A percentile compares a stretch with the other conserved stretches of the same genome.
These are phyloP conservation scores for Mugil cephalus DNA, from an alignment of 2,113 vertebrate species.

Conservation along the genomic window DNA sequence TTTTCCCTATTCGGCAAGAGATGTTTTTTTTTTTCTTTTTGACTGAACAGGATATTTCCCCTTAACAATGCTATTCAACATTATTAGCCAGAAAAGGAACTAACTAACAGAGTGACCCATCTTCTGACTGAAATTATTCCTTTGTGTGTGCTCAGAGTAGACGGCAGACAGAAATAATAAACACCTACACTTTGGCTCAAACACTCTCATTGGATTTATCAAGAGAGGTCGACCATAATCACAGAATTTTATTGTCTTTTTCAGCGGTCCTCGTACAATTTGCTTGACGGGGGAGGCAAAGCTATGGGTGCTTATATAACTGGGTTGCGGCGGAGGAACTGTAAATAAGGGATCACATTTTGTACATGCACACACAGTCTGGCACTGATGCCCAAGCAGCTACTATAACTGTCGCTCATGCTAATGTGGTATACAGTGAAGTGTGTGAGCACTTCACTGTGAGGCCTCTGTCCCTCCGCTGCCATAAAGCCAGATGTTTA, in stretches of 20 bases:
- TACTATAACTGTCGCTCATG: not conserved
- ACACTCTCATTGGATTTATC: slow-evolving; percentile 16
- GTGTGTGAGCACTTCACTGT: not conserved
- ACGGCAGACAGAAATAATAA: slow-evolving; percentile 9
- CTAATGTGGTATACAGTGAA: not conserved
- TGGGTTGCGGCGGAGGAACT: not conserved
- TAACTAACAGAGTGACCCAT: no score
- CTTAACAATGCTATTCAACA: slow-evolving; percentile 11
- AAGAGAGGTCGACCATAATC: not conserved
- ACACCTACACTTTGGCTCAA: not conserved
- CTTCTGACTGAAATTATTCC: not conserved
- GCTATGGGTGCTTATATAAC: not conserved
- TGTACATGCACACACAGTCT: slow-evolving; percentile 9
- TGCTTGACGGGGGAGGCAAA: not conserved
- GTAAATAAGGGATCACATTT: not conserved
- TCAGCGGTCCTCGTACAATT: not conserved
- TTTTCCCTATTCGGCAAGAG: not conserved
- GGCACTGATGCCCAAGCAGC: not conserved
- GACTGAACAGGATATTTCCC: not conserved
- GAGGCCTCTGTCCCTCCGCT: slow-evolving; percentile 1
- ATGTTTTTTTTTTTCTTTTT: no score
- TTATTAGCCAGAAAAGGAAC: slow-evolving; percentile 5
- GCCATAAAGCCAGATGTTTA: not conserved
- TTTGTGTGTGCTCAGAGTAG: not conserved
- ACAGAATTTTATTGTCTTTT: slow-evolving; percentile 2